Conservation (phyloP, 2,797 vertebrate species). For the Sternarchorhynchus goeldii region DNA sequence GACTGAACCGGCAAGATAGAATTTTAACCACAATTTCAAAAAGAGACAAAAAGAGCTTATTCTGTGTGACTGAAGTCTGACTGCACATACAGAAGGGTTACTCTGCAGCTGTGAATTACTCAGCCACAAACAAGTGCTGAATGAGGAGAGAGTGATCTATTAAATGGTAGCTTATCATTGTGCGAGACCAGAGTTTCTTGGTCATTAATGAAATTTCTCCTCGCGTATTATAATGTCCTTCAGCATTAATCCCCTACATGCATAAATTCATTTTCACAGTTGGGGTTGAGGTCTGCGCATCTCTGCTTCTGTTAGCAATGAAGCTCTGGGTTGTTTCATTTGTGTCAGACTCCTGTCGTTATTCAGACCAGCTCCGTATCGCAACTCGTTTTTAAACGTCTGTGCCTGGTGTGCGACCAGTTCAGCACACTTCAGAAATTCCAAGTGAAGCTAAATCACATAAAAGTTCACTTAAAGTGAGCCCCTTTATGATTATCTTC, state of each 20-base stretch:
- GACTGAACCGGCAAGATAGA: neutral
- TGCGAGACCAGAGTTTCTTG: neutral
- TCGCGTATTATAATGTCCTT: neutral
- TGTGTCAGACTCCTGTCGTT: neutral
- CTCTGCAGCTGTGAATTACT: neutral
- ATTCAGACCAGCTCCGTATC: neutral
- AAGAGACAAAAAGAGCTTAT: slow-evolving; percentile 2
- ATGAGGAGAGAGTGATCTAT: neutral
- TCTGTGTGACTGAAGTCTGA: neutral
- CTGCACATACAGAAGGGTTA: neutral
- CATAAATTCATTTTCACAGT: neutral
- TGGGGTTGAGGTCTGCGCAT: neutral
- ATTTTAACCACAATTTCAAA: slow-evolving; percentile 21
- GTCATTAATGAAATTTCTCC: no score
- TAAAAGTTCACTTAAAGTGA: no score
- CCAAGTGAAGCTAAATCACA: no score
- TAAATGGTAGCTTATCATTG: neutral
- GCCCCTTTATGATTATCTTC: no score
- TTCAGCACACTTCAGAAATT: neutral
- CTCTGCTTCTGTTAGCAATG: neutral
- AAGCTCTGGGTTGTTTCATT: neutral
- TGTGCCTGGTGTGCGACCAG: neutral
- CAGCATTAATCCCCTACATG: no score
- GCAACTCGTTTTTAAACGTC: neutral
- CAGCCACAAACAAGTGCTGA: neutral